Conservation (phyloP, 1,140 invertebrate genomes). For the Ostrea edulis region DNA sequence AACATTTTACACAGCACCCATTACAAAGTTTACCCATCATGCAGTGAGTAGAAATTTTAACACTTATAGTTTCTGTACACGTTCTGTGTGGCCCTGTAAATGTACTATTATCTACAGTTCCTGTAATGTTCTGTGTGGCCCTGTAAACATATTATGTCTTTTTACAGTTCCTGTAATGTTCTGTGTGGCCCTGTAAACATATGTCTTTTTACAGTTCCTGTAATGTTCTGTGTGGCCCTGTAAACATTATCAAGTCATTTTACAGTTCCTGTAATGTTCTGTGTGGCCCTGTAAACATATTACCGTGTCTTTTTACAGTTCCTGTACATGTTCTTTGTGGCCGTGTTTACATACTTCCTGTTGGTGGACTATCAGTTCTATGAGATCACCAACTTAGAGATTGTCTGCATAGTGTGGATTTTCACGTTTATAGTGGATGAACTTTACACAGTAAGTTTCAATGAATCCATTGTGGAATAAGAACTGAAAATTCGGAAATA, state of each 20-base stretch:
- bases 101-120: no score
- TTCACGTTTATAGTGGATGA: conserved; percentile 73
- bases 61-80: not conserved
- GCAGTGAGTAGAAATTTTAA: conserved; percentile 65
- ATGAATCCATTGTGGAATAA: not conserved
- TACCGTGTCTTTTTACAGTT: conserved; percentile 62
- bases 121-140: no score
- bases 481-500: no score
- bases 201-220: no score
- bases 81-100: no score
- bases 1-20: conserved; percentile 72
- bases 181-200: conserved; percentile 76
- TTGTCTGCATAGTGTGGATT: conserved; percentile 72
- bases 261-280: conserved; percentile 67
- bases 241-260: conserved; percentile 44
- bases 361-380: conserved; percentile 77
- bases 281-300: no score
- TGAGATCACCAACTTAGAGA: conserved; percentile 66
- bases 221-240: conserved; percentile 69
- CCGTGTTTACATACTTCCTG: conserved; percentile 78
- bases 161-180: conserved; percentile 66
- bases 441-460: conserved; percentile 71
- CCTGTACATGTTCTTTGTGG: conserved; percentile 67
- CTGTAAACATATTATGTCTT: no score
- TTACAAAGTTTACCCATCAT: conserved; percentile 73